Percentiles rank a stretch among this genome's conserved stretches.
These are phyloP conservation scores for Dendrocopos noguchii DNA, from an alignment of 2,113 vertebrate species.

Conservation along the genomic window DNA sequence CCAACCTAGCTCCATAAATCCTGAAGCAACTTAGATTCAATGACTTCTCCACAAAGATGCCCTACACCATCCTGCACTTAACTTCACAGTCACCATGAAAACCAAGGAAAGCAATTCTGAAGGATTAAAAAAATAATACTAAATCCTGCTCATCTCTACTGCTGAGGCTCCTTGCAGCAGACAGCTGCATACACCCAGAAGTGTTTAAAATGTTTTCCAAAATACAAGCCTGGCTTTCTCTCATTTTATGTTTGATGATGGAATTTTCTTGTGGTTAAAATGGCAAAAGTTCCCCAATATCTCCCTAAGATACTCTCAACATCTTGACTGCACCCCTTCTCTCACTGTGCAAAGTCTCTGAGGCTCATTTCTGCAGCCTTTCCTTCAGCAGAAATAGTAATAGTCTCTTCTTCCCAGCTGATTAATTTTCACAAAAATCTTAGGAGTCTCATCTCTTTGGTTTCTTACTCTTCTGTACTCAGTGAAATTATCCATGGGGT, in stretches of 20 bases:
- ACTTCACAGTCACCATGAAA: neutral
- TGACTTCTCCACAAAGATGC: neutral
- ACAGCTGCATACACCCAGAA: neutral
- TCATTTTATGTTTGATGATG: fast-evolving
- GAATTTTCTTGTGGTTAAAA: neutral
- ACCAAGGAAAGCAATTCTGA: neutral
- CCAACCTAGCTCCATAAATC: too few relatives aligned
- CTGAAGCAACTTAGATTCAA: too few relatives aligned
- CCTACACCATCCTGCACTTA: neutral
- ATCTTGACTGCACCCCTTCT: neutral
- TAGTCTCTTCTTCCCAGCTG: neutral
- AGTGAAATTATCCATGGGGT: neutral
- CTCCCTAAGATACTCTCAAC: neutral
- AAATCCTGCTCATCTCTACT: neutral
- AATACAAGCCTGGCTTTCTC: neutral
- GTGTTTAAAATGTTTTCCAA: neutral
- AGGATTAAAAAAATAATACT: neutral
- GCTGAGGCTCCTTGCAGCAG: neutral
- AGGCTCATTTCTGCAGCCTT: neutral
- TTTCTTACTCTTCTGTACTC: neutral
- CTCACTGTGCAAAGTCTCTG: neutral
- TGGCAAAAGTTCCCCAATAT: fast-evolving
- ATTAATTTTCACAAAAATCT: neutral
- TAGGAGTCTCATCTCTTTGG: neutral
- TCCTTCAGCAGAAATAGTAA: neutral